Percentiles rank a stretch among this genome's conserved stretches.
Conservation (phyloP, 1,140 invertebrate species). For the Penaeus japonicus region DNA sequence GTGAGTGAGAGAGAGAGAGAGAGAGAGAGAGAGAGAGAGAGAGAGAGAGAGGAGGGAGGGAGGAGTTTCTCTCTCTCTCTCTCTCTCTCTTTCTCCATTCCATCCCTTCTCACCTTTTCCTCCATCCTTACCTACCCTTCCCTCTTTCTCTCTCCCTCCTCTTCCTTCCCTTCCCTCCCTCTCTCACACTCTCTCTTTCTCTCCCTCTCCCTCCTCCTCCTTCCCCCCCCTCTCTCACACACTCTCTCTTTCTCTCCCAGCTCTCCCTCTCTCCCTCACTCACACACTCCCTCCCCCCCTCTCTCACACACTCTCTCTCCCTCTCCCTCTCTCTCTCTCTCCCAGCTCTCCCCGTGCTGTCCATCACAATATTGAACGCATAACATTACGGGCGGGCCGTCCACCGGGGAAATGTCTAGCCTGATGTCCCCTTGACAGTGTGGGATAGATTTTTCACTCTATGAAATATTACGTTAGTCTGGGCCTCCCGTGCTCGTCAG, state of each 20-base stretch:
- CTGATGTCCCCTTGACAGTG: constrained; percentile 45
- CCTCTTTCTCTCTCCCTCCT: neutral
- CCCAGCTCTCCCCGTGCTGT: constrained; percentile 6
- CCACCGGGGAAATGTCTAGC: constrained; percentile 37
- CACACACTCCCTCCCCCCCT: constrained; percentile 1
- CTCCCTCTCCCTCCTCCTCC: neutral
- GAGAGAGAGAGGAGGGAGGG: no score
- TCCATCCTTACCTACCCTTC: neutral
- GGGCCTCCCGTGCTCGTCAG: neutral
- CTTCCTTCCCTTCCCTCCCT: neutral
- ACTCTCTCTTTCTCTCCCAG: neutral
- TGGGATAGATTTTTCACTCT: constrained; percentile 55
- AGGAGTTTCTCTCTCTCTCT: neutral
- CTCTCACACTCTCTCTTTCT: neutral
- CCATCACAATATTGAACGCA: constrained; percentile 56
- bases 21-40: no score
- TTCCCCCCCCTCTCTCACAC: neutral
- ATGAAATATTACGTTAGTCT: constrained; percentile 50
- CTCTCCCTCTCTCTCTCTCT: neutral
- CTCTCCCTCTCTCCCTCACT: neutral
- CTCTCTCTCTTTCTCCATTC: neutral
- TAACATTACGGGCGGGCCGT: constrained; percentile 49
- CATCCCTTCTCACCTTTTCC: neutral
- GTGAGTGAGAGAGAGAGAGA: no score
- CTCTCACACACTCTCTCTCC: neutral